A percentile compares a stretch with the other conserved stretches of the same genome.
phyloP scores from a whole-genome alignment of 2,113 vertebrate genomes.

The Aepyceros melampus region DNA sequence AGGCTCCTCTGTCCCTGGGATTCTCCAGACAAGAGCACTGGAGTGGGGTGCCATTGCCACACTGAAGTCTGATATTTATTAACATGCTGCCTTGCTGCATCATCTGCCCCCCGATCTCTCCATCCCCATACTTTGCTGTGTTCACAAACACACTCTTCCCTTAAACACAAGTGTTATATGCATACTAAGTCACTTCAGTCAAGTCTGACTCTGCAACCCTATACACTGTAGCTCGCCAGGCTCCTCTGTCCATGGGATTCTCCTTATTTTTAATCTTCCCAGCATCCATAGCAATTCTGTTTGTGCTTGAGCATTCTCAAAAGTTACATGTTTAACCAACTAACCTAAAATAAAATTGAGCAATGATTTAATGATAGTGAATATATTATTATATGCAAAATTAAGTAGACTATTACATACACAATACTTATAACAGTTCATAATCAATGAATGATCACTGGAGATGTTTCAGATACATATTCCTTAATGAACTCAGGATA shows the following conservation, averaged over 20 bases:
- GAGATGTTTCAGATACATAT: neutral
- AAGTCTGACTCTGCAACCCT: neutral
- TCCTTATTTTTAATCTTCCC: neutral
- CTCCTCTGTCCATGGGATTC: neutral
- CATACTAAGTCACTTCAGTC: neutral
- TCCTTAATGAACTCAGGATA: neutral
- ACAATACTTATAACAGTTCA: neutral
- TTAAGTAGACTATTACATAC: neutral
- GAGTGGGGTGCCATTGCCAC: too few species aligned
- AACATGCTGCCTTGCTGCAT: accelerated
- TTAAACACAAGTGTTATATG: neutral
- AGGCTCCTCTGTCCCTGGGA: too few species aligned
- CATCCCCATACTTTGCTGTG: neutral
- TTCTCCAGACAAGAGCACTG: too few species aligned
- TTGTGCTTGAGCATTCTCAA: neutral
- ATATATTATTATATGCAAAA: neutral
- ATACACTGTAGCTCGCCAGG: neutral
- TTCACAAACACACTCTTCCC: neutral
- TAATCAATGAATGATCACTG: neutral
- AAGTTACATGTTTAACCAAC: neutral
- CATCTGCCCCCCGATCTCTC: accelerated
- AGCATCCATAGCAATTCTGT: neutral
- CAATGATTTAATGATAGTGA: neutral
- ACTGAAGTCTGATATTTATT: neutral
- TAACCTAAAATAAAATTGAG: neutral